phyloP scores from a whole-genome alignment of 2,797 vertebrate genomes.

The Pseudochromis fuscus region DNA sequence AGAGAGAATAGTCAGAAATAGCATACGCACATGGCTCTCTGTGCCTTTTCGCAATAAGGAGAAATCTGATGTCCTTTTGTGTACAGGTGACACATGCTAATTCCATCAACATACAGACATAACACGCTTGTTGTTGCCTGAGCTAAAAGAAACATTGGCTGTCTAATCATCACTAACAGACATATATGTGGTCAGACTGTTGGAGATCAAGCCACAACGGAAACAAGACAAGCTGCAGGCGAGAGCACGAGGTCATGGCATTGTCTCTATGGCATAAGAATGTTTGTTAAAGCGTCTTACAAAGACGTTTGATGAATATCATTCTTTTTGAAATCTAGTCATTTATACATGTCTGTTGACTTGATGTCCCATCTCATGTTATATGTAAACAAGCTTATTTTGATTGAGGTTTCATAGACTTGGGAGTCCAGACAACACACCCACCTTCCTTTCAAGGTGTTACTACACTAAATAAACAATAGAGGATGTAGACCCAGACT shows the following conservation, averaged over 20 bases:
- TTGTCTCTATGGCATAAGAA: not conserved
- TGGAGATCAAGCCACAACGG: slow-evolving; percentile 8
- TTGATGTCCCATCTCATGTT: not conserved
- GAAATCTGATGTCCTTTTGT: slow-evolving; percentile 16
- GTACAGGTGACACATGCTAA: slow-evolving; percentile 35
- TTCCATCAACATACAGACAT: slow-evolving; percentile 3
- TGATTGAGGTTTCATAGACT: not conserved
- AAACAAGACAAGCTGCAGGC: slow-evolving; percentile 33
- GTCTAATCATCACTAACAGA: slow-evolving; percentile 10
- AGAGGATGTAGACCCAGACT: too few relatives aligned
- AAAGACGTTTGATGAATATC: not conserved
- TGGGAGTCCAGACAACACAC: not conserved
- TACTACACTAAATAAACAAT: too few relatives aligned
- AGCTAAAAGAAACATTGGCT: slow-evolving; percentile 11
- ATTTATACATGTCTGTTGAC: not conserved
- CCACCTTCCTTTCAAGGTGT: too few relatives aligned
- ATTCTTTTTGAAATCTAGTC: not conserved
- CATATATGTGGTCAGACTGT: slow-evolving; percentile 39
- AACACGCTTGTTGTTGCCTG: not conserved
- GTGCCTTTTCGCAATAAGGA: not conserved
- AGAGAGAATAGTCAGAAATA: slow-evolving; percentile 4
- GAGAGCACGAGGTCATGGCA: slow-evolving; percentile 14
- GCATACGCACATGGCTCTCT: not conserved
- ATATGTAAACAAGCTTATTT: not conserved
- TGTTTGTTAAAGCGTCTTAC: not conserved